These are phyloP conservation scores for Allygus modestus DNA, from an alignment of 2,888 invertebrate species.

Conservation along the genomic window DNA sequence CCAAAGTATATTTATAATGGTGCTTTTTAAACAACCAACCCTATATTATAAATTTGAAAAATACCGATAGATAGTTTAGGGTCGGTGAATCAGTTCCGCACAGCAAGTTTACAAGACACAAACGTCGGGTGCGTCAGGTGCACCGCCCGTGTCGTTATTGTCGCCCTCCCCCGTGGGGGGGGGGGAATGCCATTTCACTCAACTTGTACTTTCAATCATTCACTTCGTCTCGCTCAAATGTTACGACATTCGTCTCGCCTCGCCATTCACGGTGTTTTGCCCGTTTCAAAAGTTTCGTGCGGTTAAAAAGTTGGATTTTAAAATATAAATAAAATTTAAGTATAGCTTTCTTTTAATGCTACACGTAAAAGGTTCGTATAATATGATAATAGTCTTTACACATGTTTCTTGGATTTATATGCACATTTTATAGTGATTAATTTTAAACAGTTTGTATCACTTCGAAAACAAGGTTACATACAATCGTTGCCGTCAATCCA, in stretches of 20 bases:
- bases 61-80: background rate
- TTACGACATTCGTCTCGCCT: background rate
- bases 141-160: background rate
- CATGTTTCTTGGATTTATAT: too few relatives aligned
- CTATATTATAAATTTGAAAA: too few relatives aligned
- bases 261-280: background rate
- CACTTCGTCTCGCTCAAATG: slow-evolving; percentile 38
- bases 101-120: background rate
- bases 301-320: background rate
- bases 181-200: slow-evolving; percentile 15
- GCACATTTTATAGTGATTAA: too few relatives aligned
- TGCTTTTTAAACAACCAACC: too few relatives aligned
- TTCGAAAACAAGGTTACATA: too few relatives aligned
- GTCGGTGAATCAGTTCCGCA: background rate
- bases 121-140: background rate
- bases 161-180: slow-evolving; percentile 17
- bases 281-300: background rate
- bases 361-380: too few relatives aligned
- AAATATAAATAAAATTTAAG: background rate
- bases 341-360: too few relatives aligned
- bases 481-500: too few relatives aligned
- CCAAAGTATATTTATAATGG: too few relatives aligned
- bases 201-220: slow-evolving; percentile 51
- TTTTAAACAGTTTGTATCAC: too few relatives aligned
- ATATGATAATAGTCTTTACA: too few relatives aligned